Evolutionary conservation across 23 tunicate genomes (phyloP).

Genomic region (Styela clava): DNA sequence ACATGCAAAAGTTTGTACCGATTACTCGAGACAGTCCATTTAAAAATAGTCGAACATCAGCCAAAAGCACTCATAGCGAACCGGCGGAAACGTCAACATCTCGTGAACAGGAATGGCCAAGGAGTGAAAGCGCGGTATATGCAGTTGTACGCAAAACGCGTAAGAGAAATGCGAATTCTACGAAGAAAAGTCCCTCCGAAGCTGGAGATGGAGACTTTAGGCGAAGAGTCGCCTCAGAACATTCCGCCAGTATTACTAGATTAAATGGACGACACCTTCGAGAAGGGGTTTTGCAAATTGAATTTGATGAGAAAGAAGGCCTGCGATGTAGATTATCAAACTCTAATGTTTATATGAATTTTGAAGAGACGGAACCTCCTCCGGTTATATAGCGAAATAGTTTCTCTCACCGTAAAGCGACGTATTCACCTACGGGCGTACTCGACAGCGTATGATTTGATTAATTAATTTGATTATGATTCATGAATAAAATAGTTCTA

Average conservation of each 20-base stretch:
- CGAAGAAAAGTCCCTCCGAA: neutral
- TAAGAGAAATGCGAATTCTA: neutral
- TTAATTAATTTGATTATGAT: no score
- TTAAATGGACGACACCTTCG: conserved; percentile 10
- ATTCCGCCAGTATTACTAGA: conserved; percentile 6
- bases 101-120: neutral
- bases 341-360: conserved; percentile 18
- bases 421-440: no score
- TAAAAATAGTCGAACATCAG: neutral
- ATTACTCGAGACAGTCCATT: neutral
- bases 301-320: conserved; percentile 21
- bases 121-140: conserved; percentile 1
- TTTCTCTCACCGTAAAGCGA: no score
- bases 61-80: neutral
- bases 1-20: neutral
- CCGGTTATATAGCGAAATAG: neutral
- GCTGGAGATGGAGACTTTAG: neutral
- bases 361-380: conserved; percentile 16
- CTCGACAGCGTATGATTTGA: no score
- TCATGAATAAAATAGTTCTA: no score
- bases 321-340: conserved; percentile 19
- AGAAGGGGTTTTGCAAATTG: conserved; percentile 30
- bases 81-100: neutral
- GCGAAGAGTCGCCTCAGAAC: neutral
- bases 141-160: conserved; percentile 26